Conservation (phyloP, 1,140 invertebrate species). For the Musca vetustissima region DNA sequence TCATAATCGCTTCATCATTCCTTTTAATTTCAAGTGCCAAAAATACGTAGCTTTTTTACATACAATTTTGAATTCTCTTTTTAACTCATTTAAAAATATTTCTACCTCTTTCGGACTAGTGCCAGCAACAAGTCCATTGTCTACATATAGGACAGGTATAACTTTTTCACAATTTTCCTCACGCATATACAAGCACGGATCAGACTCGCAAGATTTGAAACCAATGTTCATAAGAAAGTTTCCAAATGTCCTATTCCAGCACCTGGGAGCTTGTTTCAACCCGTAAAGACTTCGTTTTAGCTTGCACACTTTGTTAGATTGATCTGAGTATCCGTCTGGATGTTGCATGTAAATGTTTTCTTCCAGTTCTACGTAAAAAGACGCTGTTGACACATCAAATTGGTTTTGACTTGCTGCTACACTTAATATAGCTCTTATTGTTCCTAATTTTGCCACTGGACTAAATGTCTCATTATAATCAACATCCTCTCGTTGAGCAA, state of each 20-base stretch:
- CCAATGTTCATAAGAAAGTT: slow-evolving; percentile 10
- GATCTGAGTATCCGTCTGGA: slow-evolving; percentile 4
- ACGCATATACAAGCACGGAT: slow-evolving; percentile 51
- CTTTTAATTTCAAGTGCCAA: too few species aligned
- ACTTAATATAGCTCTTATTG: too few species aligned
- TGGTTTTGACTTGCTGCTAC: too few species aligned
- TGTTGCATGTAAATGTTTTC: too few species aligned
- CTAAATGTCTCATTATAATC: too few species aligned
- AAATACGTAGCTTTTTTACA: too few species aligned
- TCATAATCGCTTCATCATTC: too few species aligned
- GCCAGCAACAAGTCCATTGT: slow-evolving; percentile 43
- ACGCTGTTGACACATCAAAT: too few species aligned
- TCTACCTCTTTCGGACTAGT: slow-evolving; percentile 32
- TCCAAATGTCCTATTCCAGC: slow-evolving; percentile 48
- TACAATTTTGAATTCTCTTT: slow-evolving; percentile 32
- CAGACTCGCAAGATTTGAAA: slow-evolving; percentile 34
- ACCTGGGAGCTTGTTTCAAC: slow-evolving; percentile 54
- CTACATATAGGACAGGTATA: too few species aligned
- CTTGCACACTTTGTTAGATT: slow-evolving; percentile 36
- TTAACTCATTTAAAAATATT: slow-evolving; percentile 35
- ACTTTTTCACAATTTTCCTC: slow-evolving; percentile 30
- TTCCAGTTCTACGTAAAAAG: too few species aligned
- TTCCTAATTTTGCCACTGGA: too few species aligned
- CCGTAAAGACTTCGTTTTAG: slow-evolving; percentile 55
- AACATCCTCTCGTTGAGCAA: too few species aligned